phyloP scores from a whole-genome alignment of 2,888 invertebrate species.

The Glyphotaelius pellucidus region DNA sequence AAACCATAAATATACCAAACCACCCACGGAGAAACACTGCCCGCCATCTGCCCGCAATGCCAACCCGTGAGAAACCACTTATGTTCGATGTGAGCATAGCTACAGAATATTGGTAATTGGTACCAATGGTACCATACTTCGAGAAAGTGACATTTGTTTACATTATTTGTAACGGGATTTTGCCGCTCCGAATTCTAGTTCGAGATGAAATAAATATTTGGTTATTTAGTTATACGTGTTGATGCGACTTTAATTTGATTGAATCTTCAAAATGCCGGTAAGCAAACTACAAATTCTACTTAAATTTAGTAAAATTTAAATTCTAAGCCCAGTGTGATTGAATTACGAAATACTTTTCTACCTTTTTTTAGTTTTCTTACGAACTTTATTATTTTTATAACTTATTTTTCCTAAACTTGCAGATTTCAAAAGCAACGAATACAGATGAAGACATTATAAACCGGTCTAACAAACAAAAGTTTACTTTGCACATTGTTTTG shows the following conservation, averaged over 20 bases:
- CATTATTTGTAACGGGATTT: slow-evolving; percentile 36
- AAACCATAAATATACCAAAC: too few species aligned
- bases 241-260: background rate
- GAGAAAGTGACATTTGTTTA: slow-evolving; percentile 42
- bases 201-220: slow-evolving; percentile 13
- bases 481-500: slow-evolving; percentile 47
- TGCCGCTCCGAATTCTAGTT: slow-evolving; percentile 21
- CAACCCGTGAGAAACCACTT: too few species aligned
- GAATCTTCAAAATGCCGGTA: slow-evolving; percentile 29
- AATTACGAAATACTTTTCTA: background rate
- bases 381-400: background rate
- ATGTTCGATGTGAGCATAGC: background rate
- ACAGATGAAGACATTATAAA: background rate
- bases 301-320: background rate
- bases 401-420: background rate
- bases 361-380: background rate
- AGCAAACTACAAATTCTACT: slow-evolving; percentile 16
- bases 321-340: background rate
- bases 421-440: slow-evolving; percentile 44
- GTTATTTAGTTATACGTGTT: slow-evolving; percentile 2
- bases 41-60: too few species aligned
- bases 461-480: slow-evolving; percentile 17
- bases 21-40: too few species aligned
- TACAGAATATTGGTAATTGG: too few species aligned
- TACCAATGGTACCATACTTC: background rate